Base-by-base conservation (phyloP, 2,113 vertebrate genomes). In the Zapornia atra region DNA sequence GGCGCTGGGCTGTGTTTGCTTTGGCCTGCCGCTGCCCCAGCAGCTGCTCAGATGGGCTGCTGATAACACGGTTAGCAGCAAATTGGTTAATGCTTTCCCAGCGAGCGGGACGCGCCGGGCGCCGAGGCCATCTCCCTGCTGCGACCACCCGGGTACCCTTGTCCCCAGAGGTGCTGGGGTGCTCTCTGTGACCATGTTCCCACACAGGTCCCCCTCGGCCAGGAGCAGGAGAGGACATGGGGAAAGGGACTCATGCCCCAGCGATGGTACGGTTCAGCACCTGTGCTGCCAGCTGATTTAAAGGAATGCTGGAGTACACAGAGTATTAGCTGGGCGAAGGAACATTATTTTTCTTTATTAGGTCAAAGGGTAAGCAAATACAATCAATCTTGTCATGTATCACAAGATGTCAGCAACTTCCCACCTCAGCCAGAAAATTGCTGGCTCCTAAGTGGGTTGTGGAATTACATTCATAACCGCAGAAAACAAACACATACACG, bases 361-460 rank as follows among this genome's bases (percentile, higher is more conserved):
- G 96, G 96, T 96, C 95, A 97, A 96, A 96, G 95, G 95, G 91
- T 96, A 97, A 97, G 94, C 94, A 97, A 97, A 97, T 92, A 96
- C 96, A 95, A 97, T 97, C 96, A 96, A 97, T 97, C 95, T 97
- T 95, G 86, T 95, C 95, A 88, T 79, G 91, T 94, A 96, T 96
- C 95, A 95, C 95, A 94, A 89, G 96, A 94, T 91, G 95, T 97
- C 96, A 96, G 95, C 95, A 96, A 94, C 95, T 97, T 96, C 94
- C 96, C 96, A 96, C 96, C 96, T 96, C 94, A 91, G 93, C 94
- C 96, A 97, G 95, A 96, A 96, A 97, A 96, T 94, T 95, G 89
- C 95, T 16, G 0, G 48, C 86, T 96, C 96, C 96, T 95, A 68
- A 82, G 96, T 82, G 96, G 93, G 40, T 92, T 96, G 94, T 89